Evolutionary conservation across 2,797 vertebrate genomes (phyloP), one percentile per base, ranked within the genome.

Genomic region (Lophotriccus pileatus): DNA sequence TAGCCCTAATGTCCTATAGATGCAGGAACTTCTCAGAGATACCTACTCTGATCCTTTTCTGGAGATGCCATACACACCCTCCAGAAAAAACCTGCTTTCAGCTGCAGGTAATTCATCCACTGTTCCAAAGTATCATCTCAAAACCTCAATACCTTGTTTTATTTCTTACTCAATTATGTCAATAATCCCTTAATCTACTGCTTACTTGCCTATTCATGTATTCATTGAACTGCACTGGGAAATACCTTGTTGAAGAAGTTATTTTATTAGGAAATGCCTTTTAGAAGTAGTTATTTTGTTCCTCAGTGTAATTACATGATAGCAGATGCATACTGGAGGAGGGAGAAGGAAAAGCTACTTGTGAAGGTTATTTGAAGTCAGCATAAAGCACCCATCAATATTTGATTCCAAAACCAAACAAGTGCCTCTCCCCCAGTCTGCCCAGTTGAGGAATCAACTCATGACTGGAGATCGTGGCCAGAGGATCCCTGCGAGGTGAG

Each of bases 401-500:
- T n/a, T 5, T 32, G 16, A 25, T 80, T 52, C 69, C 63, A 47
- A n/a, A 70, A 9, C 32, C 37, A 44, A 41, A 22, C 3, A 7
- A 44, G 22, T 17, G 46, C 46, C 32, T 74, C 6, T 72, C 2
- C 30, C 46, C 25, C 28, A 7, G 18, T 19, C 49, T 63, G 12
- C 55, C 64, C 32, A 15, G 36, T 4, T 50, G 44, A 52, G 83
- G 68, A 46, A 47, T 32, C 12, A 53, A 10, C 30, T 1, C 4
- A 7, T 2, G 1, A 9, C 30, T 64, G 66, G n/a, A 58, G n/a
- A 6, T 23, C 49, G 24, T 24, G 27, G 36, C 44, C 56, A 3
- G 30, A 24, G 22, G 39, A 32, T 63, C 37, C 1, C 15, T 17
- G 0, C 0, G 5, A 25, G 70, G 55, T 14, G 44, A 4, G 11